Conservation (phyloP, 1,140 invertebrate species). For the Diachasmimorpha longicaudata region DNA sequence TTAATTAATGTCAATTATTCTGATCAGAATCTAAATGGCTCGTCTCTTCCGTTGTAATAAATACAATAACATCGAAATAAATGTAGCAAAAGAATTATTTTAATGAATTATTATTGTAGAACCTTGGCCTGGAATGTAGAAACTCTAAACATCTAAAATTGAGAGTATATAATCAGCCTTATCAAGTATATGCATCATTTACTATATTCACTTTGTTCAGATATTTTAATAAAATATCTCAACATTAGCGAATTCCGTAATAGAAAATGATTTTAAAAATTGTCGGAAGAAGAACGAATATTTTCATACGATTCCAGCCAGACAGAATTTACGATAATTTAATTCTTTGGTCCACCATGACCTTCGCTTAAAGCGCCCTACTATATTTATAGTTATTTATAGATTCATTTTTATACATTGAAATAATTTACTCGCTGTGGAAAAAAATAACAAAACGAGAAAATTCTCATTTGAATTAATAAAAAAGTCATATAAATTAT, state of each 20-base stretch:
- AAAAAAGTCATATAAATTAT: constrained; percentile 26
- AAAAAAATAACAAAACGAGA: neutral
- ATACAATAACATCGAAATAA: neutral
- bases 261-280: neutral
- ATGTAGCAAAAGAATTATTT: neutral
- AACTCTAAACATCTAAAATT: neutral
- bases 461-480: neutral
- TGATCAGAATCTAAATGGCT: neutral
- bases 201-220: neutral
- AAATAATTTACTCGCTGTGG: neutral
- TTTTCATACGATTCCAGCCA: constrained; percentile 2
- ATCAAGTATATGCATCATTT: neutral
- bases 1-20: too few relatives aligned
- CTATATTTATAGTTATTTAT: neutral
- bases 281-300: neutral
- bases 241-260: neutral
- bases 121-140: neutral
- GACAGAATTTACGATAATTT: constrained; percentile 24
- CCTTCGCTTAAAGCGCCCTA: constrained; percentile 24
- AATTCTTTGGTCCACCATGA: constrained; percentile 56
- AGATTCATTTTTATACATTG: neutral
- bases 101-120: neutral
- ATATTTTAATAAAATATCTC: neutral
- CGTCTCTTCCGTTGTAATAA: neutral
- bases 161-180: constrained; percentile 5